These are phyloP conservation scores for Eulithis testata DNA, from an alignment of 2,888 invertebrate genomes.

Conservation along the genomic window DNA sequence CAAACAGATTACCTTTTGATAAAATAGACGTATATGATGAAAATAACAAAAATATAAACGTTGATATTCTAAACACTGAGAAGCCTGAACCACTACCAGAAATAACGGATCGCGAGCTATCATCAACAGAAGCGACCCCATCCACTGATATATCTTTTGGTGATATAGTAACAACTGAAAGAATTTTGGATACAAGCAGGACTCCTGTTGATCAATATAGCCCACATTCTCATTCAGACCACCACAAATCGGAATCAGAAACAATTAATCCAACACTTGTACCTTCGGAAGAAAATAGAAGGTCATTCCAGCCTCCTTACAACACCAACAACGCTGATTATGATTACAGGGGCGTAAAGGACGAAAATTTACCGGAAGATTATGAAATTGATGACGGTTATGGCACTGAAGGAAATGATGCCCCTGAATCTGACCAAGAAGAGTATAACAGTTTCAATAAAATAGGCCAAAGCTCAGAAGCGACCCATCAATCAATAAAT, in stretches of 20 bases:
- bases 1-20: constrained; percentile 70
- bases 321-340: constrained; percentile 60
- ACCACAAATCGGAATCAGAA: constrained; percentile 58
- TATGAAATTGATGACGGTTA: constrained; percentile 74
- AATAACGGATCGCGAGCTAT: constrained; percentile 25
- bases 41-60: constrained; percentile 70
- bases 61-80: constrained; percentile 54
- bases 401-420: constrained; percentile 67
- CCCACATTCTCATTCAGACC: constrained; percentile 70
- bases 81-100: constrained; percentile 40
- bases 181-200: constrained; percentile 48
- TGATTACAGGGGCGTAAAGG: constrained; percentile 71
- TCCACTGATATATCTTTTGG: constrained; percentile 47
- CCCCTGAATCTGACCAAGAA: constrained; percentile 75
- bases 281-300: constrained; percentile 61
- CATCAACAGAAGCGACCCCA: constrained; percentile 36
- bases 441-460: constrained; percentile 87
- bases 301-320: constrained; percentile 67
- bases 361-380: constrained; percentile 64
- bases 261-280: constrained; percentile 46
- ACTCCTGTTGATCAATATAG: constrained; percentile 41
- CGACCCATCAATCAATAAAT: constrained; percentile 67
- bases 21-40: constrained; percentile 76
- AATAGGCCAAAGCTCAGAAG: constrained; percentile 66
- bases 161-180: constrained; percentile 46